Percentiles rank a stretch among this genome's conserved stretches.
These are phyloP conservation scores for Asteroscopus sphinx DNA, from an alignment of 2,888 invertebrate species.

Conservation along the genomic window DNA sequence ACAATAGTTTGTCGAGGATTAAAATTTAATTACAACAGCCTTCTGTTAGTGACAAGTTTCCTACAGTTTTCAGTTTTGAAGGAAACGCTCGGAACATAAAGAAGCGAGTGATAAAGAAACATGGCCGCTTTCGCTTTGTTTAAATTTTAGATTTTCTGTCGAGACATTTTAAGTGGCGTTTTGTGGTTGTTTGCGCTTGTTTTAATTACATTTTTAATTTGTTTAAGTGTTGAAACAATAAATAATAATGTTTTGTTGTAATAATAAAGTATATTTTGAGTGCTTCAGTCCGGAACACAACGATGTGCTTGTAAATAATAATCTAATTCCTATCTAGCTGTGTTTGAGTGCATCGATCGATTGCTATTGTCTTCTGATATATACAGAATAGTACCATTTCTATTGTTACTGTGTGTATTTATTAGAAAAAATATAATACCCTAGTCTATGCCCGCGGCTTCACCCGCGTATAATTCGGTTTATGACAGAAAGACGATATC, in stretches of 20 bases:
- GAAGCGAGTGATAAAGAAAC: constrained; percentile 52
- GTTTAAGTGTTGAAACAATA: constrained; percentile 8
- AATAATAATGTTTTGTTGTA: neutral
- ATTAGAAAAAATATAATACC: too few species aligned
- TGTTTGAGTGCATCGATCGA: too few species aligned
- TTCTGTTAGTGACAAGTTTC: constrained; percentile 56
- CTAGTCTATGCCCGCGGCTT: too few species aligned
- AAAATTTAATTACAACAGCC: constrained; percentile 68
- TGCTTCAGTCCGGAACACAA: too few species aligned
- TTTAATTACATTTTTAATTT: constrained; percentile 26
- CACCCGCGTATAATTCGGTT: too few species aligned
- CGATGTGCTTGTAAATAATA: too few species aligned
- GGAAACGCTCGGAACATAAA: constrained; percentile 30
- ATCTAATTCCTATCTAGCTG: too few species aligned
- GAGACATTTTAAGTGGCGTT: constrained; percentile 22
- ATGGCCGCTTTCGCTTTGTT: constrained; percentile 24
- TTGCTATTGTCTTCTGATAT: too few species aligned
- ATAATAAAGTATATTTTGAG: too few species aligned
- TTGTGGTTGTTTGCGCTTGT: constrained; percentile 18
- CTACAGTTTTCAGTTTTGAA: constrained; percentile 49
- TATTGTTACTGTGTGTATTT: too few species aligned
- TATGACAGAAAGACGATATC: too few species aligned
- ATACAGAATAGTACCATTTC: too few species aligned
- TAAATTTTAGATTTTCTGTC: constrained; percentile 29
- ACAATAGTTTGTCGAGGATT: constrained; percentile 64